Evolutionary conservation across 2,888 invertebrate genomes (phyloP).

Genomic region (Erpobdella octoculata): DNA sequence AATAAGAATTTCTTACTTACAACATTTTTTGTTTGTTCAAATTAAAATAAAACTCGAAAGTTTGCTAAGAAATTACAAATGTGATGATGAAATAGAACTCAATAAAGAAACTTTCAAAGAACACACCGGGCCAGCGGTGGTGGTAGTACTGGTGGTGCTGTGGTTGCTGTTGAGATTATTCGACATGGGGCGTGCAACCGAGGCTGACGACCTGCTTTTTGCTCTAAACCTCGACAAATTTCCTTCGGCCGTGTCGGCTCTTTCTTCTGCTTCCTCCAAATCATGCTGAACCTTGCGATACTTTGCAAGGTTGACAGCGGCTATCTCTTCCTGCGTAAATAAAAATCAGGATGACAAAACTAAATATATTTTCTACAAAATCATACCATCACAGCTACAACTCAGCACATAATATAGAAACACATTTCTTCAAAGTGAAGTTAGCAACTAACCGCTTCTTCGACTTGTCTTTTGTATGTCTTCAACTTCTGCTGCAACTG

Average conservation of each 20-base stretch:
- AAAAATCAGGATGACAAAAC: too few relatives aligned
- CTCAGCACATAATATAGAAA: too few relatives aligned
- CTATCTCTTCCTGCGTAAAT: conserved; percentile 54
- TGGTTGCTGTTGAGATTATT: neutral
- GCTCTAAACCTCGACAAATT: conserved; percentile 53
- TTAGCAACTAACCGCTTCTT: conserved; percentile 69
- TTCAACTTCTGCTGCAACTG: conserved; percentile 25
- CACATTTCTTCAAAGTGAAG: too few relatives aligned
- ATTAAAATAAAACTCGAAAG: neutral
- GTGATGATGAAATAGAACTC: too few relatives aligned
- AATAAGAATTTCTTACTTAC: too few relatives aligned
- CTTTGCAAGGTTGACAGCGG: conserved; percentile 55
- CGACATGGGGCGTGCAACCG: conserved; percentile 37
- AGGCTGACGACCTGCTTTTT: conserved; percentile 49
- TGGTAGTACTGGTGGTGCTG: neutral
- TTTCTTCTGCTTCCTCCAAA: conserved; percentile 55
- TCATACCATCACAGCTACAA: too few relatives aligned
- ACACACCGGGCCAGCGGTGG: neutral
- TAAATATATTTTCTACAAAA: too few relatives aligned
- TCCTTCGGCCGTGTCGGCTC: conserved; percentile 55
- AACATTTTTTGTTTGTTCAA: too few relatives aligned
- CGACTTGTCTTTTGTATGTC: conserved; percentile 87
- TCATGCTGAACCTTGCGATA: conserved; percentile 56
- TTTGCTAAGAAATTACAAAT: neutral
- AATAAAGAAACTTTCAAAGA: neutral